A percentile compares a stretch with the other conserved stretches of the same genome.
phyloP scores from a whole-genome alignment of 2,797 vertebrate genomes.

The Sebastes minor region DNA sequence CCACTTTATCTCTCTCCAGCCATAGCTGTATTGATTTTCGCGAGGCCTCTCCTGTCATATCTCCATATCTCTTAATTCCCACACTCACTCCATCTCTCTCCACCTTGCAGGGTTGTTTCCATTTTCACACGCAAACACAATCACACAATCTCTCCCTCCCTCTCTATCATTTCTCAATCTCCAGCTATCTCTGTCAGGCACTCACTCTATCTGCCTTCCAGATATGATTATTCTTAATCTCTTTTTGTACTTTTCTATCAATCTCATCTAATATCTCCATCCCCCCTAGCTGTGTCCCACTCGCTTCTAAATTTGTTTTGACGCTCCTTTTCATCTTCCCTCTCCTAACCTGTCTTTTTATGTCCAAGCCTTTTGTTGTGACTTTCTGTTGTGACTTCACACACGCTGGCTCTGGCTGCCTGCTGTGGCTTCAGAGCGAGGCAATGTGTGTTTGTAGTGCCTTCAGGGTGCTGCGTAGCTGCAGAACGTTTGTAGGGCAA shows the following conservation, averaged over 20 bases:
- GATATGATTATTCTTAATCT: conserved; percentile 57
- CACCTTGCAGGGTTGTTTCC: conserved; percentile 47
- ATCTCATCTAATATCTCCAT: conserved; percentile 2
- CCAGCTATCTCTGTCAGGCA: conserved; percentile 24
- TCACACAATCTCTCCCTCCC: conserved; percentile 6
- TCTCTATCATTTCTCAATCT: conserved; percentile 38
- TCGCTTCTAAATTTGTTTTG: conserved; percentile 1
- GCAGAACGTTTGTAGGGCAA: conserved; percentile 39
- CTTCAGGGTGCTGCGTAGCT: conserved; percentile 30
- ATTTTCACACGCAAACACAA: conserved; percentile 28
- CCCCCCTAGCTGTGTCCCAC: conserved; percentile 11
- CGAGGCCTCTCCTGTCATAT: conserved; percentile 65
- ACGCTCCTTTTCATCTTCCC: conserved; percentile 40
- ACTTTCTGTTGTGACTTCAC: conserved; percentile 43
- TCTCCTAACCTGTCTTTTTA: conserved; percentile 34
- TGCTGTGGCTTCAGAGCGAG: conserved; percentile 42
- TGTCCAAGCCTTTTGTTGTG: conserved; percentile 35
- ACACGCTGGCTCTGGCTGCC: conserved; percentile 28
- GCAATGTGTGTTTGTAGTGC: conserved; percentile 42
- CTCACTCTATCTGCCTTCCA: conserved; percentile 19
- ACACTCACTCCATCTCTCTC: conserved; percentile 44
- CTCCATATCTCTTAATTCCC: conserved; percentile 72
- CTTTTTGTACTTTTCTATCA: conserved; percentile 27
- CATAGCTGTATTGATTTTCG: conserved; percentile 65
- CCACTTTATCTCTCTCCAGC: conserved; percentile 61